Conservation (phyloP, 2,797 vertebrate species). For the Chaetodon trifasciatus region DNA sequence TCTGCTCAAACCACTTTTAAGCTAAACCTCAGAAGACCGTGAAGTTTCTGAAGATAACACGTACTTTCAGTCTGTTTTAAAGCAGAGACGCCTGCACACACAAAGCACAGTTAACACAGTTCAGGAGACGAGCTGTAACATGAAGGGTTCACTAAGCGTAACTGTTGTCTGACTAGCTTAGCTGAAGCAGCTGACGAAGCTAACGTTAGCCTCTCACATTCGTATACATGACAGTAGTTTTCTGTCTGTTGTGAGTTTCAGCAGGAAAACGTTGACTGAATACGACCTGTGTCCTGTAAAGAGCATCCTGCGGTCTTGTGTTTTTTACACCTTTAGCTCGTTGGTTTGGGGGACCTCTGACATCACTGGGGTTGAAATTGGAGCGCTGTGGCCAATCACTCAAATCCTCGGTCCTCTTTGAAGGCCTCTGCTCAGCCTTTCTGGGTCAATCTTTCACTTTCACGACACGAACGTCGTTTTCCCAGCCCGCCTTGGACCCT, state of each 20-base stretch:
- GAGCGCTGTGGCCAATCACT: slow-evolving; percentile 14
- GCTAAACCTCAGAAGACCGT: background rate
- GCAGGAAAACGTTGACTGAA: background rate
- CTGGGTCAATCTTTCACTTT: slow-evolving; percentile 9
- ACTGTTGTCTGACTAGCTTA: no score
- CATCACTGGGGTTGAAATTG: background rate
- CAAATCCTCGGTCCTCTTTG: background rate
- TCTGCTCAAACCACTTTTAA: no score
- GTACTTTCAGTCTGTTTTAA: background rate
- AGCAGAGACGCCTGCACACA: background rate
- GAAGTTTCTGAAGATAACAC: background rate
- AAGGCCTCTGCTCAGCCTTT: background rate
- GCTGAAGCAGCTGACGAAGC: no score
- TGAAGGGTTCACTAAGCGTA: no score
- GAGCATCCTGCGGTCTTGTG: background rate
- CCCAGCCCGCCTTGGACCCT: background rate
- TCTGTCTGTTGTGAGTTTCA: background rate
- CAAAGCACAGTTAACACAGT: no score
- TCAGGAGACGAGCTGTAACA: no score
- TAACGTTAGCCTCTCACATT: background rate
- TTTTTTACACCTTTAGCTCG: background rate
- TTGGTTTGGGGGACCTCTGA: background rate
- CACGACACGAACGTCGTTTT: background rate
- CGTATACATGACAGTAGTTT: background rate
- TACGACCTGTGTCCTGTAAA: background rate